phyloP scores from a whole-genome alignment of 2,888 invertebrate species.

The Luffia ferchaultella region DNA sequence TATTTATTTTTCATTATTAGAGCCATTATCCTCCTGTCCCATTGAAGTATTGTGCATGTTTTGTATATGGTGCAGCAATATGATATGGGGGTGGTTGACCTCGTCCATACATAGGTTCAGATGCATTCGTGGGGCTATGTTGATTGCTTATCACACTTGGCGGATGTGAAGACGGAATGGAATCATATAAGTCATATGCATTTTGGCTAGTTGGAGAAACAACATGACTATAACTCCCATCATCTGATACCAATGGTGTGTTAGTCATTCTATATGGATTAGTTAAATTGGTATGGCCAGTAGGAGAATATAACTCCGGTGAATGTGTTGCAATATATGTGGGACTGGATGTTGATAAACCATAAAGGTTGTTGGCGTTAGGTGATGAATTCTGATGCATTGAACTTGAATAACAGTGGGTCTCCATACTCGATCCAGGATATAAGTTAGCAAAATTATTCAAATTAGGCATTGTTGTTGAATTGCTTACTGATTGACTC shows the following conservation, averaged over 20 bases:
- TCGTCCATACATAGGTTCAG: constrained; percentile 42
- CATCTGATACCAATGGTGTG: constrained; percentile 54
- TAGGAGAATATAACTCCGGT: constrained; percentile 55
- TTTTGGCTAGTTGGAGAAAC: constrained; percentile 53
- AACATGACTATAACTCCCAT: constrained; percentile 54
- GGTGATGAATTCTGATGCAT: constrained; percentile 36
- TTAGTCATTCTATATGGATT: constrained; percentile 60
- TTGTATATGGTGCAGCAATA: constrained; percentile 83
- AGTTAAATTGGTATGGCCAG: constrained; percentile 55
- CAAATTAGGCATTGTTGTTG: constrained; percentile 59
- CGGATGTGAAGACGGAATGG: constrained; percentile 42
- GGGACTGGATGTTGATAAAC: constrained; percentile 41
- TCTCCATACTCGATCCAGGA: constrained; percentile 29
- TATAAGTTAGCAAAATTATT: constrained; percentile 42
- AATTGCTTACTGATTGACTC: constrained; percentile 49
- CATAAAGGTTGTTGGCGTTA: constrained; percentile 49
- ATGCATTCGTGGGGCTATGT: constrained; percentile 40
- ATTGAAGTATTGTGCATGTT: constrained; percentile 76
- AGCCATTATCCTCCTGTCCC: constrained; percentile 54
- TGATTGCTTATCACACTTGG: constrained; percentile 45
- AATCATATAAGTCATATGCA: constrained; percentile 57
- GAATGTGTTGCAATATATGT: constrained; percentile 54
- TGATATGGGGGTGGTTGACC: constrained; percentile 83
- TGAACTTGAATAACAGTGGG: constrained; percentile 34
- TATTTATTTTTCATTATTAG: too few relatives aligned